Evolutionary conservation across 2,888 invertebrate species (phyloP).

Genomic region (Eucera pruinosa): DNA sequence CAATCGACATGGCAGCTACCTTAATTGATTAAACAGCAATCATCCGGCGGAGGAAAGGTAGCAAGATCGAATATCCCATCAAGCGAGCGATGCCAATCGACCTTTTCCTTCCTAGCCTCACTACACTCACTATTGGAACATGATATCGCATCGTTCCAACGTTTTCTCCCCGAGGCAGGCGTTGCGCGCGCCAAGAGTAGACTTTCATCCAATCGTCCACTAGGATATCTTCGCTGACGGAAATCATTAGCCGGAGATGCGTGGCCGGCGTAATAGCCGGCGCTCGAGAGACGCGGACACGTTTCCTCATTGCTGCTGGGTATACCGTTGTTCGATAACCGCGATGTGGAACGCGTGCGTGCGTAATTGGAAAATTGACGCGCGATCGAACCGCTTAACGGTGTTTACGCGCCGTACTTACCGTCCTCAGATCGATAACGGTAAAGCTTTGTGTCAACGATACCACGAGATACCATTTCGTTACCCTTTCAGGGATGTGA

Average conservation of each 20-base stretch:
- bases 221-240: conserved; percentile 60
- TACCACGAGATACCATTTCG: no score
- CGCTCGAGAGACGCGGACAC: conserved; percentile 47
- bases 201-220: conserved; percentile 19
- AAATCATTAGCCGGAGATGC: conserved; percentile 68
- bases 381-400: conserved; percentile 68
- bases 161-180: background rate
- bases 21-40: conserved; percentile 34
- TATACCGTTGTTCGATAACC: conserved; percentile 75
- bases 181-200: background rate
- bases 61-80: conserved; percentile 22
- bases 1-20: conserved; percentile 3
- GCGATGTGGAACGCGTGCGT: conserved; percentile 68
- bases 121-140: background rate
- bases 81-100: background rate
- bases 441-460: no score
- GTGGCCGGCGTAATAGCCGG: conserved; percentile 51
- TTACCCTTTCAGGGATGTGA: no score
- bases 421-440: background rate
- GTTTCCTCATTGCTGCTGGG: conserved; percentile 76
- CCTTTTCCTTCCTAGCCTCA: background rate
- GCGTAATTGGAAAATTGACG: conserved; percentile 76
- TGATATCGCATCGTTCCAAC: conserved; percentile 15
- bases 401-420: conserved; percentile 48
- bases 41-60: conserved; percentile 9